Conservation (phyloP, 2,113 vertebrate genomes). For the Piaya cayana region DNA sequence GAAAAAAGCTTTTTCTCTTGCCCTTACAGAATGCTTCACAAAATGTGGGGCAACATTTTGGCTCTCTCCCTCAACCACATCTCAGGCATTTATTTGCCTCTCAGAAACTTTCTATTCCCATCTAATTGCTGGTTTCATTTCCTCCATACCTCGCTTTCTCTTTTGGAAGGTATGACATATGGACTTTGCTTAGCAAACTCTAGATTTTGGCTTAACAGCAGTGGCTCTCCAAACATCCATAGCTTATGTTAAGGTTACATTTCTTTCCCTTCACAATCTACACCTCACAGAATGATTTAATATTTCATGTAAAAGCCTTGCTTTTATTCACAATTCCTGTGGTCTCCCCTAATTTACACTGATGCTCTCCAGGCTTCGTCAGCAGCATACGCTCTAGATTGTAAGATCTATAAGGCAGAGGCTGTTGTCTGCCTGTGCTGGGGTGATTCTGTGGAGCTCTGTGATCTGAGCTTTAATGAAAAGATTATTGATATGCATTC, state of each 20-base stretch:
- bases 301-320: background rate
- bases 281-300: background rate
- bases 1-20: slow-evolving; percentile 28
- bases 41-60: background rate
- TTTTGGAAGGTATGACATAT: background rate
- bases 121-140: slow-evolving; percentile 5
- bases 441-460: background rate
- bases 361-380: background rate
- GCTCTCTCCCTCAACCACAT: background rate
- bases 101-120: background rate
- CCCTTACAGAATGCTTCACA: background rate
- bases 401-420: background rate
- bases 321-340: background rate
- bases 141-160: background rate
- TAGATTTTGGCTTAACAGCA: background rate
- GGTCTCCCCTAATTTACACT: background rate
- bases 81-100: slow-evolving; percentile 19
- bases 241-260: background rate
- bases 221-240: background rate
- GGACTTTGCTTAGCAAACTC: background rate
- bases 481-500: background rate
- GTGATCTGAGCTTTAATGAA: background rate
- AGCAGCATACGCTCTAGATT: background rate
- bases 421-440: background rate
- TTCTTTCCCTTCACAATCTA: background rate